phyloP scores from a whole-genome alignment of 1,140 invertebrate species.

The Chionoecetes opilio region DNA sequence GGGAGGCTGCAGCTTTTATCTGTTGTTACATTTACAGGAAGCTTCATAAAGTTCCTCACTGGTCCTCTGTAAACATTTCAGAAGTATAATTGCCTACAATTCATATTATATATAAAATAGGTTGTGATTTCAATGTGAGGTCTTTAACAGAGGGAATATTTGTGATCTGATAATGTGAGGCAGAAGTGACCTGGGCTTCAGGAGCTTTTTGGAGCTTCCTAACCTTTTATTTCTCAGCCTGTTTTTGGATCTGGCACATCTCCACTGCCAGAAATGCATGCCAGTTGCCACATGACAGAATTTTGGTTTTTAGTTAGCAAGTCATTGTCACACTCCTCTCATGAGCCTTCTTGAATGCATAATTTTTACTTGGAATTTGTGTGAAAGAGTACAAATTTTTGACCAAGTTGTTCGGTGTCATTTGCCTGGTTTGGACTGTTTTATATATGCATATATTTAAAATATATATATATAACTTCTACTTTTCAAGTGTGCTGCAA shows the following conservation, averaged over 20 bases:
- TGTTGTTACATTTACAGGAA: background rate
- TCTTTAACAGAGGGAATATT: background rate
- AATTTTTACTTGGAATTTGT: constrained; percentile 78
- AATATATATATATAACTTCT: background rate
- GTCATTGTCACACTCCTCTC: constrained; percentile 68
- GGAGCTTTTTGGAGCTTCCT: constrained; percentile 2
- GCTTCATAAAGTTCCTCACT: constrained; percentile 3
- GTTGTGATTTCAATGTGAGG: constrained; percentile 13
- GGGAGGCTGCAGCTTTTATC: constrained; percentile 68
- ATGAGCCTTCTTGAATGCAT: constrained; percentile 74
- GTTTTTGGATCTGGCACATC: constrained; percentile 17
- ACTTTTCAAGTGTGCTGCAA: constrained; percentile 52
- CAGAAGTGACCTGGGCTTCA: background rate
- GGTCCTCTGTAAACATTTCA: background rate
- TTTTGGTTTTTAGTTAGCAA: constrained; percentile 50
- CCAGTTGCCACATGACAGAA: constrained; percentile 67
- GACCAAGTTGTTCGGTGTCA: constrained; percentile 74
- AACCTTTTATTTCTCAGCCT: background rate
- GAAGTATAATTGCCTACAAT: background rate
- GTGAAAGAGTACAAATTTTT: constrained; percentile 78
- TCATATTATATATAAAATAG: background rate
- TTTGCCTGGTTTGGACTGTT: constrained; percentile 77
- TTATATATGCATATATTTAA: constrained; percentile 35
- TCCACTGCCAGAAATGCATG: constrained; percentile 58
- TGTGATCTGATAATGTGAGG: background rate